phyloP scores from a whole-genome alignment of 2,113 vertebrate species.

The Peromyscus maniculatus region DNA sequence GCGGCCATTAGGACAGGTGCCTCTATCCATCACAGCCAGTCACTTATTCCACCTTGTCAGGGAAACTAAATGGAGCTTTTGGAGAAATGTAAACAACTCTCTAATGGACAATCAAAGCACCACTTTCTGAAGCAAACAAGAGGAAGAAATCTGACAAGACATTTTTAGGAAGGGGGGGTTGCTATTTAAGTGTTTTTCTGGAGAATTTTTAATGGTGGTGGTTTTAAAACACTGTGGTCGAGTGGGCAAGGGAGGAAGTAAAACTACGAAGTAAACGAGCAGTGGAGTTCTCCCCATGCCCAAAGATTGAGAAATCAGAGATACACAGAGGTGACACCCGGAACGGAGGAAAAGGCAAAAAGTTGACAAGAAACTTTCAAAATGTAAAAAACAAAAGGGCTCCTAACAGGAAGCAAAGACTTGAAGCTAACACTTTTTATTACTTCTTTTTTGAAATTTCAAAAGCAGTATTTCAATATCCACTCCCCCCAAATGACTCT shows the following conservation, averaged over 20 bases:
- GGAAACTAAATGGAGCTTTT: constrained; percentile 99
- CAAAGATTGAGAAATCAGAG: constrained; percentile 76
- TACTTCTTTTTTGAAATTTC: constrained; percentile 38
- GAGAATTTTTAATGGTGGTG: constrained; percentile 84
- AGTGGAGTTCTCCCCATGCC: constrained; percentile 50
- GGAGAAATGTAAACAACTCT: constrained; percentile 99
- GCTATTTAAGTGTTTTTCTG: constrained; percentile 86
- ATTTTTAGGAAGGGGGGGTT: constrained; percentile 81
- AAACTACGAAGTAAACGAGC: constrained; percentile 64
- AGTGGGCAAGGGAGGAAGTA: constrained; percentile 50
- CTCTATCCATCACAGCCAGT: constrained; percentile 99
- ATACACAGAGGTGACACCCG: constrained; percentile 56
- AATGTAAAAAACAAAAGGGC: constrained; percentile 23
- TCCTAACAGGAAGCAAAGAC: constrained; percentile 71
- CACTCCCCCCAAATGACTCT: constrained; percentile 33
- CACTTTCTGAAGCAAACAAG: constrained; percentile 92
- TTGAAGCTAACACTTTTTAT: constrained; percentile 36
- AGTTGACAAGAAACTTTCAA: constrained; percentile 62
- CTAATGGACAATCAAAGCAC: constrained; percentile 96
- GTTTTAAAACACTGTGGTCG: constrained; percentile 76
- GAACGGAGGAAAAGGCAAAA: constrained; percentile 56
- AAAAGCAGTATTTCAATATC: constrained; percentile 29
- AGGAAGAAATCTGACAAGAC: constrained; percentile 90
- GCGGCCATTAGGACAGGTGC: constrained; percentile 99
- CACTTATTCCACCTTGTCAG: constrained; percentile 99